These are phyloP conservation scores for Drosophila novamexicana DNA, from an alignment of 1,140 invertebrate genomes.

Conservation along the genomic window DNA sequence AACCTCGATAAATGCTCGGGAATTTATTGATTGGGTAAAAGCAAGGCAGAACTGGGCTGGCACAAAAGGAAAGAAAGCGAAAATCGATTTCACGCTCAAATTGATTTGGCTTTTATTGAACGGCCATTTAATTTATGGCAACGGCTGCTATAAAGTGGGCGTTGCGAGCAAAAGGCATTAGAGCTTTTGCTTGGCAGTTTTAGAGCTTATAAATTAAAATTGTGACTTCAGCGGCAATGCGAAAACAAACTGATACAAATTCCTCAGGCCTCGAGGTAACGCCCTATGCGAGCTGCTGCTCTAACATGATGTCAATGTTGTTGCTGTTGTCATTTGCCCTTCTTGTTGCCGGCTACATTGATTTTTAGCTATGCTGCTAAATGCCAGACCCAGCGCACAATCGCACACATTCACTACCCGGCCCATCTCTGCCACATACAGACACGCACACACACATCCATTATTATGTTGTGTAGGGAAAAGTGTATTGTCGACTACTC, in stretches of 20 bases:
- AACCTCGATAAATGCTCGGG: conserved; percentile 17
- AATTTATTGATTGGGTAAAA: conserved; percentile 63
- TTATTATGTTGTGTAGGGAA: conserved; percentile 64
- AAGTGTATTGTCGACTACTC: conserved; percentile 52
- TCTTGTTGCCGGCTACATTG: conserved; percentile 67
- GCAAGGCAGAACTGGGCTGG: background rate
- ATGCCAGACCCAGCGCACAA: conserved; percentile 56
- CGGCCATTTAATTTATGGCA: conserved; percentile 75
- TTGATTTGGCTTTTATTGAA: conserved; percentile 78
- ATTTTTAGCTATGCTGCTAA: conserved; percentile 70
- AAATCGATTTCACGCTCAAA: conserved; percentile 81
- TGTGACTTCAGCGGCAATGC: conserved; percentile 22
- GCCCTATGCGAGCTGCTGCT: conserved; percentile 50
- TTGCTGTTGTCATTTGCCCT: conserved; percentile 23
- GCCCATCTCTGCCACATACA: background rate
- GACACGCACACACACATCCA: conserved; percentile 42
- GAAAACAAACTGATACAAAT: conserved; percentile 46
- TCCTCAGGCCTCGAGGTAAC: conserved; percentile 66
- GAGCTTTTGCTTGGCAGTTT: conserved; percentile 66
- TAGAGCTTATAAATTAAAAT: conserved; percentile 78
- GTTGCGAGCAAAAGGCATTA: conserved; percentile 57
- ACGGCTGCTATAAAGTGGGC: conserved; percentile 46
- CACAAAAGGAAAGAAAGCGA: conserved; percentile 36
- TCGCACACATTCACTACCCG: background rate
- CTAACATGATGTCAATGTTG: conserved; percentile 50